These are phyloP conservation scores for Hirudinaria manillensis DNA, from an alignment of 2,888 invertebrate genomes.

Conservation along the genomic window DNA sequence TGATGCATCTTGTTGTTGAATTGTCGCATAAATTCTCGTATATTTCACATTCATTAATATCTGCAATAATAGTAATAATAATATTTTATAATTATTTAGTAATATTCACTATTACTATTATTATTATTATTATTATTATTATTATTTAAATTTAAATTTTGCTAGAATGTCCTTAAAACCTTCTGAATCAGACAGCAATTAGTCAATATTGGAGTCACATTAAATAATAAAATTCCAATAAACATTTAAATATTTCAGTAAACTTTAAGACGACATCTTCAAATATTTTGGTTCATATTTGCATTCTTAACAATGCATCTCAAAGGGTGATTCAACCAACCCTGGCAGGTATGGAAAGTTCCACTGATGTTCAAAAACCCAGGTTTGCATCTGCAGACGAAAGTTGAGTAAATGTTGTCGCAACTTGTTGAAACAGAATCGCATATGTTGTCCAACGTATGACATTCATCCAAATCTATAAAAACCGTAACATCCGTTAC, in stretches of 20 bases:
- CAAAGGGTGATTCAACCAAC: too few species aligned
- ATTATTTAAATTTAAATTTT: background rate
- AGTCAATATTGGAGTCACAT: background rate
- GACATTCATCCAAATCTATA: slow-evolving; percentile 9
- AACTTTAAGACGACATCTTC: background rate
- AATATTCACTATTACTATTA: background rate
- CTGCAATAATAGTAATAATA: background rate
- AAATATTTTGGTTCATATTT: background rate
- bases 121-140: too few species aligned
- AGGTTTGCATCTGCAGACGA: slow-evolving; percentile 1
- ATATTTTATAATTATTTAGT: too few species aligned
- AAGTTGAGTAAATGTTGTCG: background rate
- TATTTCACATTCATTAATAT: background rate
- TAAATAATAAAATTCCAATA: background rate
- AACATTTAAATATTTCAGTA: background rate
- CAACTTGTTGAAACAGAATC: slow-evolving; percentile 8
- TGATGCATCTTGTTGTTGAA: slow-evolving; percentile 16
- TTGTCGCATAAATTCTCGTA: background rate
- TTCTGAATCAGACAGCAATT: background rate
- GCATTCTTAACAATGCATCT: too few species aligned
- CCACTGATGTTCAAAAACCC: slow-evolving; percentile 3
- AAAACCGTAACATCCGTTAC: too few species aligned
- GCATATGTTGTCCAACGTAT: slow-evolving; percentile 2
- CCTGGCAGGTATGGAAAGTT: slow-evolving; percentile 10
- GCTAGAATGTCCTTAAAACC: background rate